Evolutionary conservation across 2,113 vertebrate species (phyloP).

Genomic region (Corythornis madagascariensis): DNA sequence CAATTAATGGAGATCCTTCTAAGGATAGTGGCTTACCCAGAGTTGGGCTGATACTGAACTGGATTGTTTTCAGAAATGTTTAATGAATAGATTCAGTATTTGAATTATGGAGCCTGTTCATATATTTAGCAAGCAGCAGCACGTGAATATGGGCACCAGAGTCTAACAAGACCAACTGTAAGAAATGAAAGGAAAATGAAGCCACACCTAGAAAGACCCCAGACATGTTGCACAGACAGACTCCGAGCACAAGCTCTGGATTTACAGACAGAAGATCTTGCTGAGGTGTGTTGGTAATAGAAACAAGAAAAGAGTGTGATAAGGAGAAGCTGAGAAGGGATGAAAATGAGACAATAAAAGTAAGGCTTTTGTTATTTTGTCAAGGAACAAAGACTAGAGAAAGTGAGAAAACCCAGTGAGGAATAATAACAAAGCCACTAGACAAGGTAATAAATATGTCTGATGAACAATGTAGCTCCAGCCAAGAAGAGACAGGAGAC

Average conservation of each 20-base stretch:
- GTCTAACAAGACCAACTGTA: background rate
- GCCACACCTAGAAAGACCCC: background rate
- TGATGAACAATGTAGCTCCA: slow-evolving; percentile 13
- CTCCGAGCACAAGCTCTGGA: background rate
- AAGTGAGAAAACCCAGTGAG: slow-evolving; percentile 15
- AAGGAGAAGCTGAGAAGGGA: slow-evolving; percentile 42
- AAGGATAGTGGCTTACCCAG: background rate
- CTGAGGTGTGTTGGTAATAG: background rate
- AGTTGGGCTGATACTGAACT: background rate
- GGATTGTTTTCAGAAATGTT: background rate
- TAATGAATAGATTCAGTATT: background rate
- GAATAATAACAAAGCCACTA: slow-evolving; percentile 26
- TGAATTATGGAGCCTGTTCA: background rate
- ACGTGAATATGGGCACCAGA: background rate
- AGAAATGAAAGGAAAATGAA: background rate
- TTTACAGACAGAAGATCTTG: background rate
- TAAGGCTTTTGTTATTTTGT: slow-evolving; percentile 50
- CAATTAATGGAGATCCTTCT: background rate
- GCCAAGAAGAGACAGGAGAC: background rate
- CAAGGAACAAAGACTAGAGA: slow-evolving; percentile 24
- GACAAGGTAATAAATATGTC: slow-evolving; percentile 44
- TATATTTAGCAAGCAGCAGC: background rate
- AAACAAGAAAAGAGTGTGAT: slow-evolving; percentile 31
- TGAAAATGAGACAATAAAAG: slow-evolving; percentile 25
- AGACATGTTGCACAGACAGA: background rate